Percentiles rank a stretch among this genome's conserved stretches.
Evolutionary conservation across 2,888 invertebrate genomes (phyloP).

Genomic region (Nomada fucata): DNA sequence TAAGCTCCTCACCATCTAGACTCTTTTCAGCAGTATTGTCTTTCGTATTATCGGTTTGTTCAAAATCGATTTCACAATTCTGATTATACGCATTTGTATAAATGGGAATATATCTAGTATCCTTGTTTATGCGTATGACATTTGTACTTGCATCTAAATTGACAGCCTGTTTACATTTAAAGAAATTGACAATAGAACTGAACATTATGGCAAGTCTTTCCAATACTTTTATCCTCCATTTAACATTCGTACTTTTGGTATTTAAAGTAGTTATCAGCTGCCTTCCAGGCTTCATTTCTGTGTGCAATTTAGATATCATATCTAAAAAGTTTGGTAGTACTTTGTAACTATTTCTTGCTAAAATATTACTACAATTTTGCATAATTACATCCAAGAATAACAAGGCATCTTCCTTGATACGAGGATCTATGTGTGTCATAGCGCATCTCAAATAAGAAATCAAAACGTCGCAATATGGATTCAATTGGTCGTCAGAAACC

Average conservation of each 20-base stretch:
- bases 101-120: slow-evolving; percentile 69
- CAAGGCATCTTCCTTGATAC: slow-evolving; percentile 93
- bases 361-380: slow-evolving; percentile 87
- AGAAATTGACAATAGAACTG: slow-evolving; percentile 80
- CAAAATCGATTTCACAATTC: slow-evolving; percentile 70
- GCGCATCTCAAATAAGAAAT: slow-evolving; percentile 93
- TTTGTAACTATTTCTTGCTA: slow-evolving; percentile 88
- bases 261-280: slow-evolving; percentile 89
- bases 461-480: slow-evolving; percentile 91
- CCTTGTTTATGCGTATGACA: slow-evolving; percentile 43
- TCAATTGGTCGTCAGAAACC: slow-evolving; percentile 85
- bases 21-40: slow-evolving; percentile 76
- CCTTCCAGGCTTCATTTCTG: slow-evolving; percentile 88
- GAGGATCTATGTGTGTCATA: slow-evolving; percentile 94
- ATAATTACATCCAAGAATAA: slow-evolving; percentile 91
- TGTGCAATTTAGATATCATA: slow-evolving; percentile 91
- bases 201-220: slow-evolving; percentile 88
- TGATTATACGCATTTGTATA: slow-evolving; percentile 63
- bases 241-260: slow-evolving; percentile 90
- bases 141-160: slow-evolving; percentile 17
- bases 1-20: slow-evolving; percentile 85
- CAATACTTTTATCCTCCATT: slow-evolving; percentile 92
- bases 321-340: slow-evolving; percentile 92
- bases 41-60: slow-evolving; percentile 58
- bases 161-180: slow-evolving; percentile 58